Evolutionary conservation across 2,888 invertebrate genomes (phyloP), one percentile per base, ranked within the genome.

Genomic region (Griposia aprilina): DNA sequence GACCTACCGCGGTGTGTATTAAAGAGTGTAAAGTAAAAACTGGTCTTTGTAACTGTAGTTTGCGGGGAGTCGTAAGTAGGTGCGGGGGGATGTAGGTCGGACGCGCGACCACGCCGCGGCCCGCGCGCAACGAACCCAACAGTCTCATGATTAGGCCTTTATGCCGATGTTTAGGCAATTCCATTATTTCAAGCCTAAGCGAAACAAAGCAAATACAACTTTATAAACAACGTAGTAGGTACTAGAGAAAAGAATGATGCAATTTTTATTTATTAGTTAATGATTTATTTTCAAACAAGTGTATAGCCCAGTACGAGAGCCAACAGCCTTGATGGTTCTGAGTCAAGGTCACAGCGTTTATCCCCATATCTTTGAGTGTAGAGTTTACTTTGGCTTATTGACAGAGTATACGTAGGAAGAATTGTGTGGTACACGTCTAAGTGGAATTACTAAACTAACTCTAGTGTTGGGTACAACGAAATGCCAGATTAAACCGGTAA

Each of bases 11-110:
- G 89, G 88, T 85, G 86, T 89, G 90, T 92, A 88, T 92, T 92
- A 93, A 92, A 91, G 90, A 93, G 91, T 91, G 91, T 93, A 89
- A 92, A 93, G 91, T 93, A 92, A 92, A 94, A 96, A 96, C 96
- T 94, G 95, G 96, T 96, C 90, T 93, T 89, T 82, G 89, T 96
- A 96, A 96, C 96, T 94, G 96, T 96, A 94, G 90, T 91, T 92
- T 88, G 92, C 90, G 90, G 88, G 86, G 90, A 85, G 85, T 76
- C 30, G 83, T 75, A 62, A 71, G 84, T 80, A 76, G 88, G 88
- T 76, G 88, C 81, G 89, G 87, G 90, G 92, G 90, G 91, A 94
- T 93, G 93, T 95, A 90, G 94, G 95, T 94, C 94, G 93, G 90
- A 90, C 91, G 90, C 90, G 89, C 87, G 88, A 89, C 88, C 87